Percentiles rank a stretch among this genome's conserved stretches.
phyloP scores from a whole-genome alignment of 2,888 invertebrate species.

The Phragmatobia fuliginosa region DNA sequence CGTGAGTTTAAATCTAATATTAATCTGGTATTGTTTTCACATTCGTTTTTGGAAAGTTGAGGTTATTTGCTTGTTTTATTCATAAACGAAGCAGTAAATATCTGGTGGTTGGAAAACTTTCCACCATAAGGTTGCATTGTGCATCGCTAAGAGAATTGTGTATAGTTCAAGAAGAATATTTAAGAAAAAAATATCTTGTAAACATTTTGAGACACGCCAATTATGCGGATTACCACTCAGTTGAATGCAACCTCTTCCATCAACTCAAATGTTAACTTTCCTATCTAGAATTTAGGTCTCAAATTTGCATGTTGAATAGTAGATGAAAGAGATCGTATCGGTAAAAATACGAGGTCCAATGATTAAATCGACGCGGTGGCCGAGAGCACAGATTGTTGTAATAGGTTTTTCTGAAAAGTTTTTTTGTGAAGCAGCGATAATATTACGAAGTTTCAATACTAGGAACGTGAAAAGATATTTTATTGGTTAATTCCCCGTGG shows the following conservation, averaged over 20 bases:
- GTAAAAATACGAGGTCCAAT: constrained; percentile 44
- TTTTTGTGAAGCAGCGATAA: constrained; percentile 18
- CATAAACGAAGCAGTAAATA: not conserved
- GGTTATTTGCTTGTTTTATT: not conserved
- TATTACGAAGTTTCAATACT: not conserved
- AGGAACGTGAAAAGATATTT: not conserved
- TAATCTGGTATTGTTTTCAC: not conserved
- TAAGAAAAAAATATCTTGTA: too few species aligned
- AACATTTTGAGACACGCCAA: constrained; percentile 53
- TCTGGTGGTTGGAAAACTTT: too few species aligned
- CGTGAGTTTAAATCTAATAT: not conserved
- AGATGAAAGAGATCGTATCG: constrained; percentile 51
- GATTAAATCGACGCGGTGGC: constrained; percentile 46
- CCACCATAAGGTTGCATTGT: too few species aligned
- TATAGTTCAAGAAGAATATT: too few species aligned
- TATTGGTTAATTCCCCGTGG: not conserved
- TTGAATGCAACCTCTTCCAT: constrained; percentile 24
- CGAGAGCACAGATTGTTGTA: constrained; percentile 37
- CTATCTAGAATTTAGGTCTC: constrained; percentile 22
- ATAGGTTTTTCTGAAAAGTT: constrained; percentile 25
- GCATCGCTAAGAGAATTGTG: too few species aligned
- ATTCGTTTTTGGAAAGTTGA: not conserved
- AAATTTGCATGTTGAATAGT: constrained; percentile 41
- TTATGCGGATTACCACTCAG: constrained; percentile 47
- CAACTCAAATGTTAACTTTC: constrained; percentile 33